Percentiles rank a stretch among this genome's conserved stretches.
phyloP scores from a whole-genome alignment of 2,888 invertebrate species.

The Archips xylosteana region DNA sequence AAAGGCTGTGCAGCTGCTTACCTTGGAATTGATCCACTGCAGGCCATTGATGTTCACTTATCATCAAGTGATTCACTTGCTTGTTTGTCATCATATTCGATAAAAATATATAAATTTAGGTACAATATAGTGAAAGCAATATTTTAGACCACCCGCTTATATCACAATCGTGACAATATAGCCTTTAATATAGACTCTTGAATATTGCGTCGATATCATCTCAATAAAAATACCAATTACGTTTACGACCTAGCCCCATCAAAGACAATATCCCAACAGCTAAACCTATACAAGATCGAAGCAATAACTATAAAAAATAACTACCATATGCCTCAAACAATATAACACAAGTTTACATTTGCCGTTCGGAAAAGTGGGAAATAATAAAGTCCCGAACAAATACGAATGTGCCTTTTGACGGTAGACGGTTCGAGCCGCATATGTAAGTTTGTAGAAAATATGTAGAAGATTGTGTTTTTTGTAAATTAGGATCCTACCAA shows the following conservation, averaged over 20 bases:
- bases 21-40: too few species aligned
- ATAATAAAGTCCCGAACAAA: background rate
- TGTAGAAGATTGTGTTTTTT: slow-evolving; percentile 9
- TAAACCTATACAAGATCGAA: slow-evolving; percentile 11
- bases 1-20: too few species aligned
- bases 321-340: slow-evolving; percentile 16
- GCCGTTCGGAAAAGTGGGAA: background rate
- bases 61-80: too few species aligned
- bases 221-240: slow-evolving; percentile 37
- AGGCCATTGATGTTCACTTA: too few species aligned
- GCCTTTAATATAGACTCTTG: background rate
- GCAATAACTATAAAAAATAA: slow-evolving; percentile 31
- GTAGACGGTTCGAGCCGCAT: background rate
- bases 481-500: background rate
- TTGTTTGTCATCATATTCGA: too few species aligned
- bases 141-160: slow-evolving; percentile 2
- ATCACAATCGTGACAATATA: background rate
- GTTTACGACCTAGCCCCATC: slow-evolving; percentile 13
- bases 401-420: background rate
- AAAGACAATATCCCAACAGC: slow-evolving; percentile 28
- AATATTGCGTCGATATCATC: slow-evolving; percentile 31
- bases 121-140: background rate
- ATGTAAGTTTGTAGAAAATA: background rate
- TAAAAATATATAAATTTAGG: background rate
- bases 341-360: background rate